These are phyloP conservation scores for Amphipyra berbera DNA, from an alignment of 2,888 invertebrate genomes.

Conservation along the genomic window DNA sequence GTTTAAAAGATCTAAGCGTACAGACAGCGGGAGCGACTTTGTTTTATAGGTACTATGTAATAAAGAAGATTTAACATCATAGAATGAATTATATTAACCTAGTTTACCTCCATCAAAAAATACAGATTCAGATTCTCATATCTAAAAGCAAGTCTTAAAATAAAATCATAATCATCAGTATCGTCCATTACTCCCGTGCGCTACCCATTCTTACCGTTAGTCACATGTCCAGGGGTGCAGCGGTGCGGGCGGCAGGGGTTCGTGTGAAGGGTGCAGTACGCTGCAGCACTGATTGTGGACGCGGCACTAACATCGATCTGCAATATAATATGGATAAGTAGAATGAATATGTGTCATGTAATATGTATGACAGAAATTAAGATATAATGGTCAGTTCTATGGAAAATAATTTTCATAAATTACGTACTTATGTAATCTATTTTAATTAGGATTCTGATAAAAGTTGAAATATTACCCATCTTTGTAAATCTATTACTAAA, in stretches of 20 bases:
- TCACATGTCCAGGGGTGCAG: constrained; percentile 40
- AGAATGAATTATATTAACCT: no score
- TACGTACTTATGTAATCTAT: no score
- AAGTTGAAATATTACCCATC: no score
- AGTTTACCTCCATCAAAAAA: not conserved
- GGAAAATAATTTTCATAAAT: no score
- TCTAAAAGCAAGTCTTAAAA: not conserved
- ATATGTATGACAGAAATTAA: not conserved
- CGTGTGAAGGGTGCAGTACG: constrained; percentile 38
- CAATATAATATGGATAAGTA: not conserved
- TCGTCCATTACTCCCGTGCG: constrained; percentile 1
- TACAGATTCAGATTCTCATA: not conserved
- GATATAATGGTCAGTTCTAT: no score
- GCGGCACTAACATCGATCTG: constrained; percentile 30
- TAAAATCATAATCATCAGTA: constrained; percentile 23
- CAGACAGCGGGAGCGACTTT: no score
- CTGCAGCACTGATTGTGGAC: constrained; percentile 44
- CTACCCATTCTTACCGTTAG: constrained; percentile 40
- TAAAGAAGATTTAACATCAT: no score
- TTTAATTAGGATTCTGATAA: no score
- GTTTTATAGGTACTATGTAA: no score
- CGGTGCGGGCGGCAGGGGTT: constrained; percentile 20
- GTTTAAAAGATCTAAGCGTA: no score
- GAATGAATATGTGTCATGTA: not conserved
- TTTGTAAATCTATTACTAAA: no score